These are phyloP conservation scores for Aphaenogaster floridana DNA, from an alignment of 1,140 invertebrate genomes.

Conservation along the genomic window DNA sequence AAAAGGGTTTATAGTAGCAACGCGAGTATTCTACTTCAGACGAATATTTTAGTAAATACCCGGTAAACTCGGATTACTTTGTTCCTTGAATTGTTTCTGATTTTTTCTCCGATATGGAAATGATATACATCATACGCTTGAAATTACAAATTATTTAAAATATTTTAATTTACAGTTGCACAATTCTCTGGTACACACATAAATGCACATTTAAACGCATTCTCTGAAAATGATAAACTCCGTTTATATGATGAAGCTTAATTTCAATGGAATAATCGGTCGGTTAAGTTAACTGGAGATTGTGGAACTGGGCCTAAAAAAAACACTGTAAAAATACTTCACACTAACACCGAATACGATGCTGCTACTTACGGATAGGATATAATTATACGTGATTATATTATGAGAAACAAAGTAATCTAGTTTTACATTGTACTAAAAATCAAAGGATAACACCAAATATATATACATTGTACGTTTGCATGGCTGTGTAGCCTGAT, in stretches of 20 bases:
- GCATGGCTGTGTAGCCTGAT: constrained; percentile 55
- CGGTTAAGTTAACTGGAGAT: too few relatives aligned
- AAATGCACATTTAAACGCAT: background rate
- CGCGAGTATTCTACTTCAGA: constrained; percentile 62
- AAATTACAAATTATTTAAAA: constrained; percentile 30
- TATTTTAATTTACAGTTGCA: background rate
- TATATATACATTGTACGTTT: constrained; percentile 73
- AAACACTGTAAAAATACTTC: background rate
- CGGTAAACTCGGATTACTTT: constrained; percentile 47
- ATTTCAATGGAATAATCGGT: too few relatives aligned
- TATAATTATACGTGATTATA: constrained; percentile 38
- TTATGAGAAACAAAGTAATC: constrained; percentile 50
- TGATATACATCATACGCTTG: background rate
- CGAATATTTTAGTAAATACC: constrained; percentile 59
- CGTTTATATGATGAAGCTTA: background rate
- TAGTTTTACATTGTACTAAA: constrained; percentile 67
- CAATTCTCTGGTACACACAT: background rate
- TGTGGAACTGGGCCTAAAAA: background rate
- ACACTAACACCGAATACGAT: constrained; percentile 26
- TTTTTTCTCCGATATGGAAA: background rate
- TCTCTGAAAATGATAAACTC: background rate
- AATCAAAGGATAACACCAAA: constrained; percentile 79
- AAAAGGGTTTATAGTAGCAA: constrained; percentile 54
- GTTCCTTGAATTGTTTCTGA: background rate
- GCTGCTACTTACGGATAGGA: constrained; percentile 19